Conservation (phyloP, 2,797 vertebrate genomes). For the Melanotaenia boesemani region DNA sequence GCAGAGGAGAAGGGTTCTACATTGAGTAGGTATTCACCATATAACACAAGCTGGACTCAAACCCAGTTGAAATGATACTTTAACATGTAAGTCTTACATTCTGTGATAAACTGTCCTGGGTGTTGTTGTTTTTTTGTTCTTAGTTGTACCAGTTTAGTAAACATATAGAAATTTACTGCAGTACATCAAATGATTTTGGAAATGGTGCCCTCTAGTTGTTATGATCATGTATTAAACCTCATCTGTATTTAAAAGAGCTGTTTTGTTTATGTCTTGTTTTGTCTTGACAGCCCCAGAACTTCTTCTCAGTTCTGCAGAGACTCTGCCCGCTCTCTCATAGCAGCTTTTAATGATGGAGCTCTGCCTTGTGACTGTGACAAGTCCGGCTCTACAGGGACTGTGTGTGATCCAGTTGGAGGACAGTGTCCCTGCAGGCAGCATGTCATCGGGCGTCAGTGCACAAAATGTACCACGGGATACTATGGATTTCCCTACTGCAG, state of each 20-base stretch:
- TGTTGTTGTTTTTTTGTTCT: neutral
- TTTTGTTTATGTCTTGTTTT: slow-evolving; percentile 16
- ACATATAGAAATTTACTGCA: neutral
- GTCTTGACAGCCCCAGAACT: slow-evolving; percentile 76
- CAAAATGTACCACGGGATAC: slow-evolving; percentile 88
- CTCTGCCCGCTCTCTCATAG: slow-evolving; percentile 87
- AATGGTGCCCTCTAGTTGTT: slow-evolving; percentile 66
- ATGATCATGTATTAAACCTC: neutral
- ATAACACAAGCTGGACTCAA: slow-evolving; percentile 7
- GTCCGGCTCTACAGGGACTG: slow-evolving; percentile 72
- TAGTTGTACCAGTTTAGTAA: neutral
- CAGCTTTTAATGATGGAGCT: slow-evolving; percentile 89
- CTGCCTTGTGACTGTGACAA: slow-evolving; percentile 88
- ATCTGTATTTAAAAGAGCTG: slow-evolving; percentile 5
- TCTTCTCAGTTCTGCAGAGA: slow-evolving; percentile 88
- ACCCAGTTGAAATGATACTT: neutral
- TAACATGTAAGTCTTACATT: neutral
- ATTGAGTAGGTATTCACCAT: slow-evolving; percentile 86
- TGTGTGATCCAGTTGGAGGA: slow-evolving; percentile 87
- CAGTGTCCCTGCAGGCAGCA: slow-evolving; percentile 89
- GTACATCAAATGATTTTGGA: slow-evolving; percentile 18
- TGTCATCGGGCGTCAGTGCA: slow-evolving; percentile 89
- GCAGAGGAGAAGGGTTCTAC: slow-evolving; percentile 89
- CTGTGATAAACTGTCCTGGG: neutral
- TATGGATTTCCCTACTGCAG: slow-evolving; percentile 93